Base-by-base conservation (phyloP, 1,140 invertebrate species). In the Diachasma alloeum region DNA sequence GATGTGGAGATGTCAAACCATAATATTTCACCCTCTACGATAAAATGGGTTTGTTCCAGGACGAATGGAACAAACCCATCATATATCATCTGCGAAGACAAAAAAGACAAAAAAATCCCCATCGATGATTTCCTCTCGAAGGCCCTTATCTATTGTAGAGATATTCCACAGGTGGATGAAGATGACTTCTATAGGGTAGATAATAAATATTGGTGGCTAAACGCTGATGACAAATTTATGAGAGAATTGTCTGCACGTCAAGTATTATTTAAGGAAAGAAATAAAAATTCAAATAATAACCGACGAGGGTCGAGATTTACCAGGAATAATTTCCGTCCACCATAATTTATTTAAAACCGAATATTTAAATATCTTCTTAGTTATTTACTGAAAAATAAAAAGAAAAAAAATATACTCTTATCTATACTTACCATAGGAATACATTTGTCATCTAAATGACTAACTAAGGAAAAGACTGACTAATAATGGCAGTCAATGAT, bases 281-380 rank as follows among this genome's bases (percentile, higher is more conserved):
- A n/a, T n/a, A n/a, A n/a, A n/a, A n/a, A n/a, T n/a, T n/a, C n/a
- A n/a, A n/a, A n/a, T 63, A 22, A 48, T n/a, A 36, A 44, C 22
- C 22, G 10, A 10, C 10, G 66, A 36, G 36, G 36, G 24, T 13
- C 8, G 4, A 24, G 22, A 31, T 4, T 4, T 9, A 3, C 8
- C 10, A 48, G 46, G 13, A 48, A 13, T n/a, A 48, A 17, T 48
- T n/a, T 48, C 4, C 17, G 46, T 48, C 46, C 36, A 53, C 42
- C 17, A 63, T 44, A 75, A 75, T 68, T 68, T 37, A 37, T 37
- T 4, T 37, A 37, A 75, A n/a, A n/a, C n/a, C n/a, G n/a, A n/a
- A n/a, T n/a, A n/a, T n/a, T n/a, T n/a, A n/a, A n/a, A n/a, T n/a
- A n/a, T n/a, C n/a, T n/a, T n/a, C n/a, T n/a, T n/a, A n/a, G n/a